phyloP scores from a whole-genome alignment of 2,113 vertebrate species.

The Hemiprocne comata region DNA sequence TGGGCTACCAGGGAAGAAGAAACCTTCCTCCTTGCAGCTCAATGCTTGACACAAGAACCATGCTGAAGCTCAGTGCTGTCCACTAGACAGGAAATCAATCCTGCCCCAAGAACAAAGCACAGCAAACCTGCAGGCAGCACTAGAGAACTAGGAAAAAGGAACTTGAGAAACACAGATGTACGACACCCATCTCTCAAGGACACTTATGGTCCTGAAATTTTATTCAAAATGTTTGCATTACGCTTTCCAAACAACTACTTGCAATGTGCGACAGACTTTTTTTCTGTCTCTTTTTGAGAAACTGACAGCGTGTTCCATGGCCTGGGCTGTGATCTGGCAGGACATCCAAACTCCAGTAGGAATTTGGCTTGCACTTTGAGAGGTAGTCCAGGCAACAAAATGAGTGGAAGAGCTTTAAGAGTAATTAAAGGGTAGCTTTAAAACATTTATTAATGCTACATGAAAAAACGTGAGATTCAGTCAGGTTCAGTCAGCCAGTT shows the following conservation, averaged over 20 bases:
- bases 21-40: not conserved
- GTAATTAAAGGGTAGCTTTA: not conserved
- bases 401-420: not conserved
- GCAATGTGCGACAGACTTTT: not conserved
- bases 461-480: not conserved
- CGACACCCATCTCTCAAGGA: not conserved
- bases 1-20: not conserved
- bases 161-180: not conserved
- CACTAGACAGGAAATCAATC: not conserved
- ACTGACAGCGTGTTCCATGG: not conserved
- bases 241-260: slow-evolving; percentile 9
- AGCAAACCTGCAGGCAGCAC: not conserved
- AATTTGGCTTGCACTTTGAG: not conserved
- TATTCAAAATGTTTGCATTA: slow-evolving; percentile 12
- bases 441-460: not conserved
- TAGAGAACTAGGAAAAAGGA: not conserved
- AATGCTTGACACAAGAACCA: not conserved
- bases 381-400: slow-evolving; percentile 16
- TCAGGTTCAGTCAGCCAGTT: not conserved
- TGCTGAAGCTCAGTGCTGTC: not conserved
- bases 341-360: not conserved
- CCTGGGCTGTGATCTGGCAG: not conserved
- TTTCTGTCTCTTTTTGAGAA: not conserved
- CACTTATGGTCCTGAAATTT: not conserved
- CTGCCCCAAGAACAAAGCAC: not conserved